A percentile compares a stretch with the other conserved stretches of the same genome.
Conservation (phyloP, 1,140 invertebrate species). For the Armadillidium nasatum region DNA sequence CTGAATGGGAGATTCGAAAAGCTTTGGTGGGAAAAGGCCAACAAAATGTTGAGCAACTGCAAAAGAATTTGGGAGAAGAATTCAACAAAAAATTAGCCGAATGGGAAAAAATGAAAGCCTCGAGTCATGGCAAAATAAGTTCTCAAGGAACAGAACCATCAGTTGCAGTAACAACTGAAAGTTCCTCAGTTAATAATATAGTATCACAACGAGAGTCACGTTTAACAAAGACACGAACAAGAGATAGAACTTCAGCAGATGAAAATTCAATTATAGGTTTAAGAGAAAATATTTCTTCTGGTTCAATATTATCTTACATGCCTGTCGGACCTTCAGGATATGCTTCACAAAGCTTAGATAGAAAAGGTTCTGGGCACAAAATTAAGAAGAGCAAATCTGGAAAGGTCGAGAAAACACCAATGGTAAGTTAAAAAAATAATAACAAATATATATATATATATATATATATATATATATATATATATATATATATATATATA, state of each 20-base stretch:
- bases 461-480: background rate
- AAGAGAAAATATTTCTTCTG: background rate
- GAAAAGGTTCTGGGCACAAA: conserved; percentile 45
- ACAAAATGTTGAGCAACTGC: conserved; percentile 50
- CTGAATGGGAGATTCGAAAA: conserved; percentile 45
- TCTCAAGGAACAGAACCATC: background rate
- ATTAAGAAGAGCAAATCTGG: conserved; percentile 39
- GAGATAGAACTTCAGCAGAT: background rate
- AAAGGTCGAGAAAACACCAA: conserved; percentile 34
- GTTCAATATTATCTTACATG: background rate
- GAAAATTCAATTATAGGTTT: background rate
- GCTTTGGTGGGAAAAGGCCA: conserved; percentile 40
- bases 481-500: background rate
- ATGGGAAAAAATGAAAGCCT: conserved; percentile 50
- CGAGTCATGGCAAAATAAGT: background rate
- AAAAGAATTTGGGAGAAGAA: conserved; percentile 52
- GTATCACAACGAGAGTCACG: background rate
- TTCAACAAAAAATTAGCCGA: conserved; percentile 54
- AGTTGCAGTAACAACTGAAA: background rate
- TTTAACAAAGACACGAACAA: no score
- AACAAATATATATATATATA: background rate
- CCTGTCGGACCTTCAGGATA: background rate
- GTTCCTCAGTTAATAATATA: background rate
- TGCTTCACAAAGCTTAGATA: conserved; percentile 38
- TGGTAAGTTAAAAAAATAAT: conserved; percentile 28